These are phyloP conservation scores for Mycteria americana DNA, from an alignment of 2,797 vertebrate species.

Conservation along the genomic window DNA sequence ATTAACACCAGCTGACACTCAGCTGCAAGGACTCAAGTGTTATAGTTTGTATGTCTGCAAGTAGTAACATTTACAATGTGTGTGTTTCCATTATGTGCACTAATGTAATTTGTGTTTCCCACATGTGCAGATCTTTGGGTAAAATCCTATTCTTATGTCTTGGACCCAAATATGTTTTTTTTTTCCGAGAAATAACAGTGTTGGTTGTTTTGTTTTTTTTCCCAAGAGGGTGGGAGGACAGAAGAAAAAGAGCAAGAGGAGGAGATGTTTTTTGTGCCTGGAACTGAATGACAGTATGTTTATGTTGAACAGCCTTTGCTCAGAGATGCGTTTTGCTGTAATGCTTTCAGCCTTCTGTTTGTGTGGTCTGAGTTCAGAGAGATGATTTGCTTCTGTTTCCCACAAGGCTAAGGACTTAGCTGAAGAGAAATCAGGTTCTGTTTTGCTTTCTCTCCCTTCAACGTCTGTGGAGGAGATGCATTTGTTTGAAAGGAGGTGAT, in stretches of 20 bases:
- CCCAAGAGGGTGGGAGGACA: not conserved
- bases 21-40: not conserved
- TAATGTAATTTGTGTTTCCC: not conserved
- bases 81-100: not conserved
- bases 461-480: not conserved
- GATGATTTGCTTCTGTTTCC: conserved; percentile 46
- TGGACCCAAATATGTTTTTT: not conserved
- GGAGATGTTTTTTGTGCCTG: not conserved
- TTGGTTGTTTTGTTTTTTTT: not conserved
- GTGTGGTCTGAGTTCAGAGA: conserved; percentile 37
- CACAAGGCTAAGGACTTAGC: conserved; percentile 1
- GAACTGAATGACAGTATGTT: not conserved
- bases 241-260: not conserved
- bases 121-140: not conserved
- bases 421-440: not conserved
- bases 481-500: not conserved
- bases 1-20: not conserved
- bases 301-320: conserved; percentile 14
- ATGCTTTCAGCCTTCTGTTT: conserved; percentile 24
- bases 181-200: not conserved
- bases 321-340: not conserved
- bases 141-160: not conserved
- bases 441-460: not conserved
- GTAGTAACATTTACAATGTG: not conserved
- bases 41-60: not conserved